A percentile compares a stretch with the other conserved stretches of the same genome.
phyloP scores from a whole-genome alignment of 2,888 invertebrate genomes.

The Scaptomyza tumidula region DNA sequence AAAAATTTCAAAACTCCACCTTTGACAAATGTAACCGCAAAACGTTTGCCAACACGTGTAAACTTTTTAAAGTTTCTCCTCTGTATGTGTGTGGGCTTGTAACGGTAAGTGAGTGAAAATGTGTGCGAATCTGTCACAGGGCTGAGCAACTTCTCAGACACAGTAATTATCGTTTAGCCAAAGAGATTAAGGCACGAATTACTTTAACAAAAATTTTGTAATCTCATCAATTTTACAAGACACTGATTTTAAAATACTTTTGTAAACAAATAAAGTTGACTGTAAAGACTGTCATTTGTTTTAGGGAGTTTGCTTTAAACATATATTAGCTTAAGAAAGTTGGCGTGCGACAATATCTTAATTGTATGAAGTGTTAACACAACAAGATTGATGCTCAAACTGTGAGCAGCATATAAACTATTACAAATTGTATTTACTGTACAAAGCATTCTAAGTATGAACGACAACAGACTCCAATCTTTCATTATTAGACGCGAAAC shows the following conservation, averaged over 20 bases:
- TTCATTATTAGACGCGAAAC: background rate
- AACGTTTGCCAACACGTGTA: conserved; percentile 73
- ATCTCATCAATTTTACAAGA: conserved; percentile 3
- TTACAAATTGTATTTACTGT: background rate
- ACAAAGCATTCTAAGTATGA: background rate
- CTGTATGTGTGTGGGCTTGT: conserved; percentile 9
- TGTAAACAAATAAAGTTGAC: conserved; percentile 6
- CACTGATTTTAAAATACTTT: conserved; percentile 12
- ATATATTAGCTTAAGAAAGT: background rate
- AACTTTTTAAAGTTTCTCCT: conserved; percentile 53
- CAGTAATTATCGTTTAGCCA: conserved; percentile 44
- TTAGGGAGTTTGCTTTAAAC: background rate
- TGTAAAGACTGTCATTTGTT: background rate
- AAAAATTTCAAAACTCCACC: conserved; percentile 17
- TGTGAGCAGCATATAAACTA: too few relatives aligned
- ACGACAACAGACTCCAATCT: too few relatives aligned
- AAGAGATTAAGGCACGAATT: conserved; percentile 28
- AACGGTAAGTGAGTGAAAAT: conserved; percentile 38
- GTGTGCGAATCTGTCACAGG: conserved; percentile 36
- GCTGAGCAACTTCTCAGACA: conserved; percentile 33
- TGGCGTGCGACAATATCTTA: too few relatives aligned
- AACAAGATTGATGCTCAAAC: too few relatives aligned
- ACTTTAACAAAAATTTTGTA: conserved; percentile 6
- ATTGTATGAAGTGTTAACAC: too few relatives aligned
- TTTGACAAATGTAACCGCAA: conserved; percentile 58